Base-by-base conservation (phyloP, 37 sponge, comb jelly and placozoan genomes). In the Beroe ovata region DNA sequence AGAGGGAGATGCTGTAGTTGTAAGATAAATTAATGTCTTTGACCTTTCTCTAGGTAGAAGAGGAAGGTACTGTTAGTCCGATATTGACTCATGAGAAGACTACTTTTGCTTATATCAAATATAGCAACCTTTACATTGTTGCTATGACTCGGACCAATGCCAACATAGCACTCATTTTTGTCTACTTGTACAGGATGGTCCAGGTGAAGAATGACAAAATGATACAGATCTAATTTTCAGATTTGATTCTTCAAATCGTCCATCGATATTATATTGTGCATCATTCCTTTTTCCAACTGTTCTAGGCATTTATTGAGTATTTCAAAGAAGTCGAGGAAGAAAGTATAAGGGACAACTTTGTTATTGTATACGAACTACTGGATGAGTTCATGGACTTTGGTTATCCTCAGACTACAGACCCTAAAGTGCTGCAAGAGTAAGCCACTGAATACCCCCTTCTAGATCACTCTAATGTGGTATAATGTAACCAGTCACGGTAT, bases 331-430 rank as follows among this genome's bases (percentile, higher is more conserved):
- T 97, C 39, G 98, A 97, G 72, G 98, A 97, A 88, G 98, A 97
- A 72, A 94, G 95, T 61, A 97, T 97, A 22, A 61, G 95, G 8
- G 98, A 97, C 60, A 97, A 97, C 88, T 97, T 97, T 94, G 96
- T 97, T 6, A 89, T 97, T 29, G 92, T 97, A 39, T 97, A 97
- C 88, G 98, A 97, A 71, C 60, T 97, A 30, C 71, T 97, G 42
- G 98, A 97, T 72, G 98, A 97, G 89, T 42, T 97, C 23, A 95
- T 97, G 95, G 98, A 97, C 91, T 97, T 95, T 92, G 98, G 98
- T 23, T 97, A 97, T 72, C 98, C 98, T 20, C 98, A 97, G 69
- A 95, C 96, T 22, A 97, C 98, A 29, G 98, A 97, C 89, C 92
- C 92, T 90, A 95, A 95, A 91, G 94, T 97, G 0, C 90, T 97